These are phyloP conservation scores for Caenorhabditis doughertyi DNA, from an alignment of 2,888 invertebrate species.

Conservation along the genomic window DNA sequence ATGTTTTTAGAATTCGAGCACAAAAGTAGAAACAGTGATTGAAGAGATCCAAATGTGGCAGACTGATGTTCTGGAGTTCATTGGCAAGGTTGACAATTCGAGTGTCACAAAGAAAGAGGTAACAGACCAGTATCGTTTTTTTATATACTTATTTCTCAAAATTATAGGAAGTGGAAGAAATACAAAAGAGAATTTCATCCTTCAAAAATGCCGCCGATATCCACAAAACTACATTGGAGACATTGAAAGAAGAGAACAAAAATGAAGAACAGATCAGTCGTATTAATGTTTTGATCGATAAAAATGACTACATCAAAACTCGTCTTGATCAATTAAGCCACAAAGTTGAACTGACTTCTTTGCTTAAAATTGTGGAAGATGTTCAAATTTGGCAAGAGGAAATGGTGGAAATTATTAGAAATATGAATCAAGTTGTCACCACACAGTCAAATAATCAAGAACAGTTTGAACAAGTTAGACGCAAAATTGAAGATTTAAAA, in stretches of 20 bases:
- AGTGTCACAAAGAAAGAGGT: constrained; percentile 46
- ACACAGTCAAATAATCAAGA: constrained; percentile 61
- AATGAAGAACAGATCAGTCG: constrained; percentile 61
- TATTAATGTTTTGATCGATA: constrained; percentile 59
- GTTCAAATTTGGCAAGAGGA: constrained; percentile 74
- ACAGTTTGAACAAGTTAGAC: constrained; percentile 59
- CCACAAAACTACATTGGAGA: constrained; percentile 40
- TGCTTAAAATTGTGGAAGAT: constrained; percentile 65
- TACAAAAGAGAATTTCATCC: constrained; percentile 35
- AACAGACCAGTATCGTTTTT: too few relatives aligned
- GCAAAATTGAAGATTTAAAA: constrained; percentile 59
- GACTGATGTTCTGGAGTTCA: constrained; percentile 71
- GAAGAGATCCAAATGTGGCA: constrained; percentile 79
- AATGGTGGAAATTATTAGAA: constrained; percentile 67
- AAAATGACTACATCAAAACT: constrained; percentile 62
- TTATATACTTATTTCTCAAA: neutral
- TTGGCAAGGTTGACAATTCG: constrained; percentile 56
- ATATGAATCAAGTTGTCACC: constrained; percentile 54
- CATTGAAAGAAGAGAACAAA: constrained; percentile 49
- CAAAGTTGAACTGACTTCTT: constrained; percentile 52
- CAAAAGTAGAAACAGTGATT: constrained; percentile 60
- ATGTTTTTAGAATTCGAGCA: constrained; percentile 30
- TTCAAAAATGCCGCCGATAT: constrained; percentile 51
- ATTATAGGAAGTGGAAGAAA: constrained; percentile 52
- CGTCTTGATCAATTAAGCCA: constrained; percentile 57